Percentiles rank a stretch among this genome's conserved stretches.
phyloP scores from a whole-genome alignment of 1,140 invertebrate genomes.

The Ips nitidus region DNA sequence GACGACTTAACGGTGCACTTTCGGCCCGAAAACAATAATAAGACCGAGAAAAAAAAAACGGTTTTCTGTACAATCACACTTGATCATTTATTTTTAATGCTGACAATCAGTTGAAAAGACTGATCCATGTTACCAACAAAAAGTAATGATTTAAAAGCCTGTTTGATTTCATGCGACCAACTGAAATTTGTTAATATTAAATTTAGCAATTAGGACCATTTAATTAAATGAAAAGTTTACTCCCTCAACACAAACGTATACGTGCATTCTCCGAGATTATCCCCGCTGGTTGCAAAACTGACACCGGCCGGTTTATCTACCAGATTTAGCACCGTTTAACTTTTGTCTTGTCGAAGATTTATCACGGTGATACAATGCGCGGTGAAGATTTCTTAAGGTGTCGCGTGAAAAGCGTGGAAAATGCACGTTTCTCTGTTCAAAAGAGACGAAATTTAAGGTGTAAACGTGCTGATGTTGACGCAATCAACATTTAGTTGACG shows the following conservation, averaged over 20 bases:
- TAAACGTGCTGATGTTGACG: background rate
- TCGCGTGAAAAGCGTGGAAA: constrained; percentile 23
- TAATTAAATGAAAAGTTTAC: background rate
- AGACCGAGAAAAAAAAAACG: background rate
- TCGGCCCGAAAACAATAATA: background rate
- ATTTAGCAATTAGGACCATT: no score
- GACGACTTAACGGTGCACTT: constrained; percentile 6
- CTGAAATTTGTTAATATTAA: no score
- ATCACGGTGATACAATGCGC: constrained; percentile 23
- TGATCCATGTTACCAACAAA: no score
- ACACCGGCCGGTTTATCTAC: constrained; percentile 33
- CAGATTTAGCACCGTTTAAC: constrained; percentile 32
- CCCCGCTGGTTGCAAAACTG: constrained; percentile 13
- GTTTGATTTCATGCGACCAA: no score
- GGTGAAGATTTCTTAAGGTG: constrained; percentile 5
- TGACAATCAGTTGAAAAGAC: no score
- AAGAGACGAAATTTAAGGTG: background rate
- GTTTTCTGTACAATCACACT: no score
- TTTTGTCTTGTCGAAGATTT: constrained; percentile 29
- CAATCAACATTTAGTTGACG: no score
- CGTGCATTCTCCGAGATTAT: constrained; percentile 13
- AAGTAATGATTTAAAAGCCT: no score
- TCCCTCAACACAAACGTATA: background rate
- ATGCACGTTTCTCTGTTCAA: constrained; percentile 5
- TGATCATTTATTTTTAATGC: no score